phyloP scores from a whole-genome alignment of 2,888 invertebrate genomes.

The Gibbula magus region DNA sequence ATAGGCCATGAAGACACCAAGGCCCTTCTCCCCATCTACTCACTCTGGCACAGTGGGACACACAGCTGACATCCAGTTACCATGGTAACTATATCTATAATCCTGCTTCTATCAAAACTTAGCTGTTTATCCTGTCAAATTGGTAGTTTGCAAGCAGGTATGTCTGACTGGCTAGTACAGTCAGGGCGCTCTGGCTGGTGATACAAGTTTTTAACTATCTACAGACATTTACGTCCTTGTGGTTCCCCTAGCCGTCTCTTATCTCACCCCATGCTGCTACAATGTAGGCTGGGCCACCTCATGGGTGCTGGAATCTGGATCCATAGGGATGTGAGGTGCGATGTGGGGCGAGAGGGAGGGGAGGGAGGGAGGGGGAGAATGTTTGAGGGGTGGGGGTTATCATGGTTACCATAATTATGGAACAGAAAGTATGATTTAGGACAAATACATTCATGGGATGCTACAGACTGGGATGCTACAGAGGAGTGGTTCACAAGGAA shows the following conservation, averaged over 20 bases:
- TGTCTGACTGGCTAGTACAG: too few species aligned
- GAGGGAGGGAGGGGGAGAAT: too few species aligned
- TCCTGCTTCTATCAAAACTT: constrained; percentile 19
- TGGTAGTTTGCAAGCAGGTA: constrained; percentile 1
- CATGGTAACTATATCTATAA: constrained; percentile 20
- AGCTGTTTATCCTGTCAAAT: constrained; percentile 18
- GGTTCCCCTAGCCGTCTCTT: not conserved
- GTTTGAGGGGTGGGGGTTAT: too few species aligned
- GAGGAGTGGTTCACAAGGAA: too few species aligned
- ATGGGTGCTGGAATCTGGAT: not conserved
- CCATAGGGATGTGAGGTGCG: not conserved
- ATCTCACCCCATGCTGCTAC: not conserved
- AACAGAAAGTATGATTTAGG: too few species aligned
- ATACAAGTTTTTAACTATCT: constrained; percentile 14
- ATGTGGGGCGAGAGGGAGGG: too few species aligned
- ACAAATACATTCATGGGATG: too few species aligned
- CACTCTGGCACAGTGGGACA: not conserved
- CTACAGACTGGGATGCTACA: too few species aligned
- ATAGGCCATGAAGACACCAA: too few species aligned
- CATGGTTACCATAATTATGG: too few species aligned
- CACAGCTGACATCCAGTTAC: constrained; percentile 6
- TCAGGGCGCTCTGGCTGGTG: not conserved
- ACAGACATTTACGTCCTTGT: constrained; percentile 4
- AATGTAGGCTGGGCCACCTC: not conserved
- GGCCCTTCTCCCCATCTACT: too few species aligned